These are phyloP conservation scores for Pandion haliaetus DNA, from an alignment of 2,113 vertebrate species.

Conservation along the genomic window DNA sequence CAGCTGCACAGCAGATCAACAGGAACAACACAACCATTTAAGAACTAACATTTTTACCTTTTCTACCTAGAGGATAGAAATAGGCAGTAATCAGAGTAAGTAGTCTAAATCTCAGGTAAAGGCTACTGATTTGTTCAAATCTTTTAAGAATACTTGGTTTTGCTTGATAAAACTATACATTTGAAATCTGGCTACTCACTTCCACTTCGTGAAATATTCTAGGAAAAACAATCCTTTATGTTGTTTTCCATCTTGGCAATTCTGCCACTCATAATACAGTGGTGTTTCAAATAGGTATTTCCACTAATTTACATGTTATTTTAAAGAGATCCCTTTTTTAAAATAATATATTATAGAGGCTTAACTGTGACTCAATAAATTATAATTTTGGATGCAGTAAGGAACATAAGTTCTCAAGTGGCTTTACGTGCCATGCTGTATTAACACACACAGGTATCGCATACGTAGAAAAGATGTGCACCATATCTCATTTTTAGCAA, in stretches of 20 bases:
- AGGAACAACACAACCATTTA: not conserved
- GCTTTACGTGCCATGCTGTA: not conserved
- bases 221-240: not conserved
- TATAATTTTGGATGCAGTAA: not conserved
- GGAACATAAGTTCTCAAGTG: not conserved
- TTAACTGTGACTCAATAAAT: not conserved
- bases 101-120: not conserved
- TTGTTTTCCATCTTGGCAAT: not conserved
- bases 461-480: rapidly evolving
- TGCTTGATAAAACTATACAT: not conserved
- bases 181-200: not conserved
- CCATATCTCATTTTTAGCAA: not conserved
- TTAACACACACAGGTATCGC: not conserved
- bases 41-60: not conserved
- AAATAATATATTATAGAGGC: not conserved
- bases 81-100: not conserved
- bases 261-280: not conserved
- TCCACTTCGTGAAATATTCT: not conserved
- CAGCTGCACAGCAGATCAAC: not conserved
- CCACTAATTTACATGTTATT: not conserved
- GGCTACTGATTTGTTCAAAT: not conserved
- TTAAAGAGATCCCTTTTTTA: not conserved
- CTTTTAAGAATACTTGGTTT: not conserved
- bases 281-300: not conserved
- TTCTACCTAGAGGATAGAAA: rapidly evolving